phyloP scores from a whole-genome alignment of 2,888 invertebrate genomes.

The Macrophya alboannulata region DNA sequence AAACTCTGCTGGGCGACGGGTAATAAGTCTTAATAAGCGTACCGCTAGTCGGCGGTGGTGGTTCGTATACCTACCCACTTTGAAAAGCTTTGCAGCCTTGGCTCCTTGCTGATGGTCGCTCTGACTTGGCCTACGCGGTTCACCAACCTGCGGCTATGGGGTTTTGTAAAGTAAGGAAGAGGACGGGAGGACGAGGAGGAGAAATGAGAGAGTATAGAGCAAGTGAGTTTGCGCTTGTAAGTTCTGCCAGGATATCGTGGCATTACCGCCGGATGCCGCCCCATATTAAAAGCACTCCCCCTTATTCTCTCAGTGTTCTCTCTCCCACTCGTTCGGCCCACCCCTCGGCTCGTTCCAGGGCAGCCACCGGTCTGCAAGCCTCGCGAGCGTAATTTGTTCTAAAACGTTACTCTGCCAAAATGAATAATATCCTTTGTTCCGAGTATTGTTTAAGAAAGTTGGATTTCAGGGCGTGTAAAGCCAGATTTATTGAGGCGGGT shows the following conservation, averaged over 20 bases:
- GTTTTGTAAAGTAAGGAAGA: constrained; percentile 16
- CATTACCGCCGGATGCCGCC: constrained; percentile 56
- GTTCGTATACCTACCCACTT: constrained; percentile 11
- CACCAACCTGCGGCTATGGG: constrained; percentile 29
- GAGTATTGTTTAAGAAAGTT: constrained; percentile 56
- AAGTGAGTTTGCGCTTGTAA: constrained; percentile 46
- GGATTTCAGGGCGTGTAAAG: constrained; percentile 54
- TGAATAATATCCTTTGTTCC: constrained; percentile 57
- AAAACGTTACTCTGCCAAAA: constrained; percentile 55
- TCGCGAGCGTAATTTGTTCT: constrained; percentile 55
- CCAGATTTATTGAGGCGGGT: constrained; percentile 66
- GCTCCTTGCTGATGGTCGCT: constrained; percentile 17
- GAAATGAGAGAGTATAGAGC: constrained; percentile 22
- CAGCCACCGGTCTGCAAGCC: constrained; percentile 21
- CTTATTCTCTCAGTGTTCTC: background rate
- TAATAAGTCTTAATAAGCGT: constrained; percentile 56
- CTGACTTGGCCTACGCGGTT: constrained; percentile 24
- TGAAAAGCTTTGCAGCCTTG: constrained; percentile 39
- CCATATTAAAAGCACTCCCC: constrained; percentile 50
- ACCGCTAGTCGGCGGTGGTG: constrained; percentile 33
- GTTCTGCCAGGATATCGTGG: constrained; percentile 52
- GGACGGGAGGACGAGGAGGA: background rate
- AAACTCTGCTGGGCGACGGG: constrained; percentile 57
- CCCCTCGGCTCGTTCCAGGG: background rate
- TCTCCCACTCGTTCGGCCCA: background rate